Evolutionary conservation across 2,888 invertebrate genomes (phyloP), one percentile per base, ranked within the genome.

Genomic region (Luffia ferchaultella): DNA sequence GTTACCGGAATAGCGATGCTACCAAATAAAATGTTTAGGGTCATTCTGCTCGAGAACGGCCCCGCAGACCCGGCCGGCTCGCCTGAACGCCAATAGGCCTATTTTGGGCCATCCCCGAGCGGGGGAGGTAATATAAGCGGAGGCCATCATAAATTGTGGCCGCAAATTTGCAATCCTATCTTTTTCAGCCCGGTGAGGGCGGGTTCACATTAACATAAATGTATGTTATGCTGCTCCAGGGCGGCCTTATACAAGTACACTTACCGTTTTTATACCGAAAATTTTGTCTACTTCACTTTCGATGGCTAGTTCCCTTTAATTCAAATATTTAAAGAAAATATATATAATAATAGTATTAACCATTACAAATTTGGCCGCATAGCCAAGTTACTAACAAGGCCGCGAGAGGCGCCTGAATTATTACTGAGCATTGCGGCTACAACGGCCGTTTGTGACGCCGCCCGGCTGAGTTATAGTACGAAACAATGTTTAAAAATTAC

Each of bases 151-250:
- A 83, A 84, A 84, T 80, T 83, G 76, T 75, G 70, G 74, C 76
- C 74, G 73, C 78, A 79, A 83, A 85, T 83, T 84, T 82, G 84
- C 80, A 84, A 84, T 82, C 77, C 74, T 79, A 77, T 82, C 77
- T 80, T 73, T 70, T 74, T 72, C 63, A 67, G 70, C 68, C 71
- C 71, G 68, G 71, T 72, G 69, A 74, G 76, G 78, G 76, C 70
- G 73, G 67, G 61, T 62, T 59, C 52, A 65, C 73, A 77, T 82
- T 80, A 80, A 77, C 80, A 82, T 83, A 80, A 80, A 76, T 73
- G 73, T 75, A 73, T 69, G 72, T 70, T 67, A 68, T 68, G 71
- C 70, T 70, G 73, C 76, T 73, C 64, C 62, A 7, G 30, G 30
- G 30, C 3, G 3, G 30, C 30, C n/a, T 30, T 30, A 30, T 30